Evolutionary conservation across 2,888 invertebrate genomes (phyloP), one percentile per base, ranked within the genome.

Genomic region (Ophioninae sp.): DNA sequence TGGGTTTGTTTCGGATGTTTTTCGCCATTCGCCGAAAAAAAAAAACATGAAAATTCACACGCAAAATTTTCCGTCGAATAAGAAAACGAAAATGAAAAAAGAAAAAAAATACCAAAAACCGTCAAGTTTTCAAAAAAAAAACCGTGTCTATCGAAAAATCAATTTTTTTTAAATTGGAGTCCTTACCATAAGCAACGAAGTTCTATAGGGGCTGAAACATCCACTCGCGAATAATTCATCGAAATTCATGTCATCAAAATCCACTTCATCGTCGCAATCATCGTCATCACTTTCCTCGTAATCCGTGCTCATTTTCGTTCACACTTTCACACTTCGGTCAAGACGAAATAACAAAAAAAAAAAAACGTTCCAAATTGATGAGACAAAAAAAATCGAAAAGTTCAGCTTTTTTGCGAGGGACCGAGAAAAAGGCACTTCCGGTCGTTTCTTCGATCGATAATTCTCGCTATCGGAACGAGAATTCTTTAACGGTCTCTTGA

Each of bases 161-260:
- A 0, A 22, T 22, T 59, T 59, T 59, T 9, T 20, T 30, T 1
- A 30, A 30, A 30, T 61, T 76, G 7, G 2, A 17, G 0, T 76
- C 80, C 83, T 58, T 80, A 84, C 85, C 85, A 82, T 69, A 39
- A 85, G 77, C 58, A 82, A 64, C 23, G 80, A 80, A n/a, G 69
- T 68, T 39, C 80, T 80, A 78, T 82, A 85, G 13, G 79, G 68
- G 75, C 81, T 80, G 64, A 82, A 85, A 79, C 75, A 86, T 82
- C 75, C 81, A 59, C 69, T 73, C 10, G 78, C 56, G 59, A 75
- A 69, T 39, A 81, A 76, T 71, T 83, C 85, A 37, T 85, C 74
- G 20, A 72, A 83, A 78, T 84, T 41, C n/a, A 65, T 58, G 51
- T 58, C 20, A 37, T 56, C 37, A 23, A 30, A 82, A 9, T 39